Evolutionary conservation across 2,888 invertebrate genomes (phyloP).

Genomic region (Temnothorax rugatulus): DNA sequence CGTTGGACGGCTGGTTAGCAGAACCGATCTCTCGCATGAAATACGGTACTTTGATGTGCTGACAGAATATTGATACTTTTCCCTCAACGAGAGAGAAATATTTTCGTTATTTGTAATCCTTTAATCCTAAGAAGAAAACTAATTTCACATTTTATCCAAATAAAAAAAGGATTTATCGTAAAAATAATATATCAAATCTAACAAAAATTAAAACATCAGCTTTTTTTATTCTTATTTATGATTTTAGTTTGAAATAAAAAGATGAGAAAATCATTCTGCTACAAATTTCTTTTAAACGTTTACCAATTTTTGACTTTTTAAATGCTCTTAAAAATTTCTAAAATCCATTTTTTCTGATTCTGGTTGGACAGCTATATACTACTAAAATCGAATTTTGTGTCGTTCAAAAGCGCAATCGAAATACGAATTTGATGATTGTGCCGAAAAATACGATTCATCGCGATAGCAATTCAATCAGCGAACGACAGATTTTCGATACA

Average conservation of each 20-base stretch:
- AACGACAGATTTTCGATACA: constrained; percentile 24
- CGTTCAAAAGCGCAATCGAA: not conserved
- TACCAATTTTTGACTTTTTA: not conserved
- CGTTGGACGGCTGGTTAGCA: constrained; percentile 40
- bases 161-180: not conserved
- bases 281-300: not conserved
- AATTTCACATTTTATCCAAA: not conserved
- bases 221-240: not conserved
- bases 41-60: constrained; percentile 21
- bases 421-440: constrained; percentile 1
- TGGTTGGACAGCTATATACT: not conserved
- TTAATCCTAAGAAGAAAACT: not conserved
- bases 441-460: constrained; percentile 28
- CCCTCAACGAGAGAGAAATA: not conserved
- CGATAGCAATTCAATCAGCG: constrained; percentile 36
- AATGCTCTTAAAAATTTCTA: not conserved
- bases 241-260: not conserved
- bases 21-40: constrained; percentile 42
- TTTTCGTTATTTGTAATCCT: not conserved
- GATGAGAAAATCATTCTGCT: not conserved
- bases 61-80: constrained; percentile 35
- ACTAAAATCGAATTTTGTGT: not conserved
- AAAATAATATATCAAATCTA: not conserved
- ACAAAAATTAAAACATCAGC: not conserved
- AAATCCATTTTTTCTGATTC: not conserved